Percentiles rank a stretch among this genome's conserved stretches.
Evolutionary conservation across 2,797 vertebrate genomes (phyloP).

Genomic region (Argya squamiceps): DNA sequence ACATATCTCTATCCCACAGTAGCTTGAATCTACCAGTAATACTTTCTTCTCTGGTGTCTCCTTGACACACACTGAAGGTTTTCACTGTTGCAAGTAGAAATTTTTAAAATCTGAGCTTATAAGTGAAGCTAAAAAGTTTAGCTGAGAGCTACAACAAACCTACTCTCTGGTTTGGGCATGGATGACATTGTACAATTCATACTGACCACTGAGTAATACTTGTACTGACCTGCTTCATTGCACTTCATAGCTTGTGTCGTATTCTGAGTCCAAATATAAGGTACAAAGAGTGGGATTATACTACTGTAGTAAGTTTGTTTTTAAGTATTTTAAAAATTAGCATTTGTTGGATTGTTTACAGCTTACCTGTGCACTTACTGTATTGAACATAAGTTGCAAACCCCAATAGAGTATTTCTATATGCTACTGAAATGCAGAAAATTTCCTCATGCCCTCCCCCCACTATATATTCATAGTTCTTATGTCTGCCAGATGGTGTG

Average conservation of each 20-base stretch:
- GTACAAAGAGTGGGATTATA: background rate
- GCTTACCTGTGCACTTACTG: slow-evolving; percentile 13
- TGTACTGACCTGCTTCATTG: background rate
- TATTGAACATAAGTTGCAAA: slow-evolving; percentile 19
- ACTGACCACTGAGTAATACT: background rate
- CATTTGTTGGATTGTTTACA: slow-evolving; percentile 33
- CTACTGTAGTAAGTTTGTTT: background rate
- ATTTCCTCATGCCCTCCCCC: slow-evolving; percentile 18
- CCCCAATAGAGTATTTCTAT: slow-evolving; percentile 28
- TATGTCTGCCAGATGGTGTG: slow-evolving; percentile 70
- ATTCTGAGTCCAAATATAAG: background rate
- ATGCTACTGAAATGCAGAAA: background rate
- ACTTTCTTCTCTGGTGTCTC: background rate
- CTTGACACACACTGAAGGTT: background rate
- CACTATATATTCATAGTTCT: slow-evolving; percentile 7
- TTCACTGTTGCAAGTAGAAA: background rate
- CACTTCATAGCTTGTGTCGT: background rate
- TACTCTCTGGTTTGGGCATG: background rate
- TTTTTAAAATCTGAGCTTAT: background rate
- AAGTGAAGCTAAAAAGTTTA: background rate
- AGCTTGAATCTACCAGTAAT: background rate
- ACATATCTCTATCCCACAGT: background rate
- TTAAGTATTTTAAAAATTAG: background rate
- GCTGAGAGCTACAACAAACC: background rate
- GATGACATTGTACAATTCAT: background rate